Percentiles rank a stretch among this genome's conserved stretches.
phyloP scores from a whole-genome alignment of 2,797 vertebrate species.

The Pseudomugil tenellus region DNA sequence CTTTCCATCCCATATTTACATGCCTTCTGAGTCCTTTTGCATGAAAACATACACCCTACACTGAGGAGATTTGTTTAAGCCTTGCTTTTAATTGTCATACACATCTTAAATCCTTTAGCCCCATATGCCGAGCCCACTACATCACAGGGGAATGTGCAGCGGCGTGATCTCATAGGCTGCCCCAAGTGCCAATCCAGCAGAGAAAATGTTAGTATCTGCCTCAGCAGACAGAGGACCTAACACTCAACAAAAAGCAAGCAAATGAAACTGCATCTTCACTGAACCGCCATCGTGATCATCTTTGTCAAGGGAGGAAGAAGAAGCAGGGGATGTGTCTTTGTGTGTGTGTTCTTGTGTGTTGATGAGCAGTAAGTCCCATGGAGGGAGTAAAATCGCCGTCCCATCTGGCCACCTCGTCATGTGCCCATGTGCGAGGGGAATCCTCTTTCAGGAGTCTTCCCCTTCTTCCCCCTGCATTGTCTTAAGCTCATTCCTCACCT shows the following conservation, averaged over 20 bases:
- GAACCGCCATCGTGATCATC: background rate
- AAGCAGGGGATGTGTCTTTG: background rate
- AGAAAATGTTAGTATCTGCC: background rate
- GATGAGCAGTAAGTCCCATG: slow-evolving; percentile 50
- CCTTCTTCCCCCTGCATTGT: slow-evolving; percentile 16
- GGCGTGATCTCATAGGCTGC: background rate
- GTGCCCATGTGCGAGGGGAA: slow-evolving; percentile 24
- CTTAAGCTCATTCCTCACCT: background rate
- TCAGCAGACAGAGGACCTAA: background rate
- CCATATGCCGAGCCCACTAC: slow-evolving; percentile 12
- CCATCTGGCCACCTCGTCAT: slow-evolving; percentile 62
- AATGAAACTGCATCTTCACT: background rate
- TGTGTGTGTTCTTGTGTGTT: slow-evolving; percentile 1
- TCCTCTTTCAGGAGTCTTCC: slow-evolving; percentile 38
- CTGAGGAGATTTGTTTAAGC: background rate
- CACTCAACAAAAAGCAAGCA: background rate
- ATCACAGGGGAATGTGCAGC: background rate
- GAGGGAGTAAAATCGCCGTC: slow-evolving; percentile 44
- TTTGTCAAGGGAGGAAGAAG: background rate
- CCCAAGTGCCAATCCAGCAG: background rate
- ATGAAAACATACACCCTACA: background rate
- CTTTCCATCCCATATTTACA: background rate
- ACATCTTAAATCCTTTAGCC: slow-evolving; percentile 19
- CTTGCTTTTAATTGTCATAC: slow-evolving; percentile 14
- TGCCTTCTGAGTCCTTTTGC: background rate